Base-by-base conservation (phyloP, 2,797 vertebrate genomes). In the Typhlichthys eigenmanni region DNA sequence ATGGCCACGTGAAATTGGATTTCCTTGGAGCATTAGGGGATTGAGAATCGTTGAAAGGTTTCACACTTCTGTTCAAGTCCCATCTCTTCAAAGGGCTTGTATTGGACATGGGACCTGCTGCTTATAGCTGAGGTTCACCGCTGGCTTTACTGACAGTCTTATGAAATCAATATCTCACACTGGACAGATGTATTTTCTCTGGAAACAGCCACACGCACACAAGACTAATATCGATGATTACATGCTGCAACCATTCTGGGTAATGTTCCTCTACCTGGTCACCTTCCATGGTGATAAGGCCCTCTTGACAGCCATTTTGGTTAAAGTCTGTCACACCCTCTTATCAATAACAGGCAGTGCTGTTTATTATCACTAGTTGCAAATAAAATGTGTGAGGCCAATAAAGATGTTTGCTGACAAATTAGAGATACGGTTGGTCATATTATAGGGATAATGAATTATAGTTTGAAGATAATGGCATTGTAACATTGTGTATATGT, bases 91-190 rank as follows among this genome's bases (percentile, higher is more conserved):
- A 71, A 76, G 56, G 72, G 75, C 64, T 56, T 7, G 60, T 71
- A 74, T 69, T 54, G 32, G 76, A 81, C 78, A 72, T 60, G 13
- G 62, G 78, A 80, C 79, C 74, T 58, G 47, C 54, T 74, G 84
- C 65, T 79, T 77, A 79, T 80, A 64, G 82, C 73, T 4, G 34
- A 71, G 78, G 65, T 34, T 68, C 61, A 52, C 60, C 61, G 9
- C 51, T 38, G 68, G 73, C 72, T 82, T 80, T 69, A 67, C 74
- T 49, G 66, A 53, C 65, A 63, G 69, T 70, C 74, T 89, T 85
- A 90, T 91, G 85, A 91, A 91, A 92, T 91, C 89, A 87, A 91
- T 92, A 91, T 84, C 78, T 92, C 87, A 87, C 79, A 52, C 67
- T 69, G 73, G 82, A 91, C 87, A 84, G 86, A 90, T 78, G 72